A percentile compares a stretch with the other conserved stretches of the same genome.
Conservation (phyloP, 1,140 invertebrate genomes). For the Plectrocnemia conspersa region DNA sequence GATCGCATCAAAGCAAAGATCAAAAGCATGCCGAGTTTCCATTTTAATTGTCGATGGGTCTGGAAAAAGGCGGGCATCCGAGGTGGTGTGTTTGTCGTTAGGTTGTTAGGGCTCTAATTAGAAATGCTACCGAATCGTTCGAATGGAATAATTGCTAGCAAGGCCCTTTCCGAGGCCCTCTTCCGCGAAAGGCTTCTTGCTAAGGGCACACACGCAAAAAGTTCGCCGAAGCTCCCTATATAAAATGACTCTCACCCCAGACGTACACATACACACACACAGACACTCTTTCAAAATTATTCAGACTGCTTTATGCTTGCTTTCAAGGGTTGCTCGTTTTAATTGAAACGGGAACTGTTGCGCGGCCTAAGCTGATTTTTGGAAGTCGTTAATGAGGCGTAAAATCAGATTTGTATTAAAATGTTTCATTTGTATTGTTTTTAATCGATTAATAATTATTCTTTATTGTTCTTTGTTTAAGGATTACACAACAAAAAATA, state of each 20-base stretch:
- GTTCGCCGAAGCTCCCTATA: background rate
- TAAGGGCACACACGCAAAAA: background rate
- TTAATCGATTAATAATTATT: no score
- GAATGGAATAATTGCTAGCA: conserved; percentile 32
- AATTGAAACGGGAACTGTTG: no score
- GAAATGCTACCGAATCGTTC: conserved; percentile 34
- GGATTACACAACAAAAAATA: no score
- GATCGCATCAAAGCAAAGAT: no score
- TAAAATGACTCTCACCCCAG: background rate
- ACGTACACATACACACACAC: background rate
- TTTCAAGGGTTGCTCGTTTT: conserved; percentile 4
- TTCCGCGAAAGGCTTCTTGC: conserved; percentile 1
- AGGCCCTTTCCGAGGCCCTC: conserved; percentile 6
- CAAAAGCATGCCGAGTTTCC: no score
- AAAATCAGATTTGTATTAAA: no score
- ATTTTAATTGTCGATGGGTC: no score
- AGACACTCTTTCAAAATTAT: background rate
- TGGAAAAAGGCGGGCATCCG: background rate
- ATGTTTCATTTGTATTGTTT: no score
- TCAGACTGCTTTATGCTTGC: no score
- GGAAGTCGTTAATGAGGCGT: no score
- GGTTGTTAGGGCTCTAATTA: conserved; percentile 31
- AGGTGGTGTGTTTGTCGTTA: conserved; percentile 7
- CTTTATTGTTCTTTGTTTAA: no score
- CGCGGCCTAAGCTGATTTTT: no score